A percentile compares a stretch with the other conserved stretches of the same genome.
Conservation (phyloP, 2,797 vertebrate species). For the Spinibarbus caldwelli region DNA sequence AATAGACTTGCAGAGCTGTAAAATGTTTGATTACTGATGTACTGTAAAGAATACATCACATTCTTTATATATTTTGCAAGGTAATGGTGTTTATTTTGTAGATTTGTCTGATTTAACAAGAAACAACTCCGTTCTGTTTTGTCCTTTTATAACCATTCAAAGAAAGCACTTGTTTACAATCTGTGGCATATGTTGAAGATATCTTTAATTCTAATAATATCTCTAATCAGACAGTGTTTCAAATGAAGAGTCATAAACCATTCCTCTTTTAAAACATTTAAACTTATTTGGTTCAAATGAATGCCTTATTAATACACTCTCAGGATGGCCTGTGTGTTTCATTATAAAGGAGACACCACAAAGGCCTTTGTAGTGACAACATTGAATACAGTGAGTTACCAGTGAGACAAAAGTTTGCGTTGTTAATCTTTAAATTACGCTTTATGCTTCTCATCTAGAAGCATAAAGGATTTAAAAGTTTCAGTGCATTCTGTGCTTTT, state of each 20-base stretch:
- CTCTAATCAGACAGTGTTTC: background rate
- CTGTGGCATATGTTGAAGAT: background rate
- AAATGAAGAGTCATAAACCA: background rate
- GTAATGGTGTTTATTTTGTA: constrained; percentile 20
- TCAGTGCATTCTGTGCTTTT: background rate
- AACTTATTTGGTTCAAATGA: background rate
- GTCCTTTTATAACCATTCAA: background rate
- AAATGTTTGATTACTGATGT: background rate
- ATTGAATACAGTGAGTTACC: background rate
- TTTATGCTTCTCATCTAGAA: background rate
- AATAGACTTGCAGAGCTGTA: background rate
- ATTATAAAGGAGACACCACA: constrained; percentile 3
- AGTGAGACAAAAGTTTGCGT: background rate
- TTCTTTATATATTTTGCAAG: constrained; percentile 8
- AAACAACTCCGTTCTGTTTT: background rate
- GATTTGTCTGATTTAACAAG: background rate
- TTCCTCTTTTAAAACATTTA: background rate
- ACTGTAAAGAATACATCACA: constrained; percentile 5
- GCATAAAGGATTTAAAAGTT: constrained; percentile 16
- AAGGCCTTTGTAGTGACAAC: background rate
- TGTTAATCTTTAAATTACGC: background rate
- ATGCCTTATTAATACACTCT: constrained; percentile 21
- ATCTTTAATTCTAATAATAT: too few species aligned
- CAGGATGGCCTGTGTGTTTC: background rate
- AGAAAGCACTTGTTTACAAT: constrained; percentile 35